Evolutionary conservation across 2,888 invertebrate genomes (phyloP).

Genomic region (Luperina nickerlii): DNA sequence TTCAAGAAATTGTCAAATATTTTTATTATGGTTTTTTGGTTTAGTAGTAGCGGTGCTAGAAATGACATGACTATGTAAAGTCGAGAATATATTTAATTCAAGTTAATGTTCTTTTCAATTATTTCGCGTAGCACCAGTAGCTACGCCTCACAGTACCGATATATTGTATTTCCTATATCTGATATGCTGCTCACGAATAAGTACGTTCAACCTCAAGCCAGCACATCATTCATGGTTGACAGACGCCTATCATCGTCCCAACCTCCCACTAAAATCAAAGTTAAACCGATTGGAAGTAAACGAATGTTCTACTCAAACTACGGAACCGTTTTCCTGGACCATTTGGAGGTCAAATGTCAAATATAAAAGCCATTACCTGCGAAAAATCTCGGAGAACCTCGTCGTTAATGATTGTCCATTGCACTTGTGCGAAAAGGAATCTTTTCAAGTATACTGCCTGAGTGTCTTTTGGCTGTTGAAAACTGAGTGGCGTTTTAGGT

Average conservation of each 20-base stretch:
- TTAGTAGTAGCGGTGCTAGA: too few relatives aligned
- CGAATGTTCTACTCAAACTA: constrained; percentile 50
- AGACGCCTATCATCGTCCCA: constrained; percentile 25
- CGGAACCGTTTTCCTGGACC: constrained; percentile 52
- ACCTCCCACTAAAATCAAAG: constrained; percentile 31
- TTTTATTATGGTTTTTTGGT: too few relatives aligned
- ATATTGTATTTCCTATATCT: too few relatives aligned
- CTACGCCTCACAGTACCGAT: too few relatives aligned
- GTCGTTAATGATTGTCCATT: constrained; percentile 73
- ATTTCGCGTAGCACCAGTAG: too few relatives aligned
- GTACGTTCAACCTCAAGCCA: neutral
- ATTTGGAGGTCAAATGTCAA: constrained; percentile 63
- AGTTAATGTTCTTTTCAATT: too few relatives aligned
- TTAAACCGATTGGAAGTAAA: constrained; percentile 37
- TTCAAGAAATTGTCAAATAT: too few relatives aligned
- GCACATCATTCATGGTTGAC: constrained; percentile 6
- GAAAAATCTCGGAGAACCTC: constrained; percentile 53
- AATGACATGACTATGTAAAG: too few relatives aligned
- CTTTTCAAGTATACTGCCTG: constrained; percentile 73
- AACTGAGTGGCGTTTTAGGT: constrained; percentile 72
- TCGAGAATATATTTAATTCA: too few relatives aligned
- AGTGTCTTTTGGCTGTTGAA: constrained; percentile 75
- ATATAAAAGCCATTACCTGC: constrained; percentile 70
- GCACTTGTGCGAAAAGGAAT: constrained; percentile 72
- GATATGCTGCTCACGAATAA: too few relatives aligned